Evolutionary conservation across 2,113 vertebrate genomes (phyloP).

Genomic region (Larimichthys polyactis): DNA sequence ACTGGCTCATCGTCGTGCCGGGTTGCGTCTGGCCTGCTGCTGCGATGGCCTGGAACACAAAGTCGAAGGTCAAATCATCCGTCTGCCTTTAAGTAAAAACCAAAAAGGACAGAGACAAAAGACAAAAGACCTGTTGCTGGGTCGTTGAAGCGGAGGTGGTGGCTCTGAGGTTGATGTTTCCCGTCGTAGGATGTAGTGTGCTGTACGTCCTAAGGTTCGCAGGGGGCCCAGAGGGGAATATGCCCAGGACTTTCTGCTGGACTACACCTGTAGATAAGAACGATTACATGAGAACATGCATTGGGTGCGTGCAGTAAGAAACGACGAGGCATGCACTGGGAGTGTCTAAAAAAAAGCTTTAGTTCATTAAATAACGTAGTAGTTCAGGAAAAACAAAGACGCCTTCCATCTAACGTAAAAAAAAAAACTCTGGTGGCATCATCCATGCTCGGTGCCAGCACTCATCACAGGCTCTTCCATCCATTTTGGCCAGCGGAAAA

Average conservation of each 20-base stretch:
- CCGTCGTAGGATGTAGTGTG: conserved; percentile 94
- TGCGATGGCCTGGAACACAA: conserved; percentile 82
- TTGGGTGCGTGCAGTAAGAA: not conserved
- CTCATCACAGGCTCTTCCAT: conserved; percentile 22
- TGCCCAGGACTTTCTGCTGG: conserved; percentile 95
- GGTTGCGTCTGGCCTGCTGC: conserved; percentile 87
- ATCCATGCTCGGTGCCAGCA: conserved; percentile 21
- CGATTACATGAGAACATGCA: not conserved
- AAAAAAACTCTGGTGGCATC: not conserved
- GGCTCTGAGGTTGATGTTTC: conserved; percentile 93
- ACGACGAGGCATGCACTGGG: conserved; percentile 21
- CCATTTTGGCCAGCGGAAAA: conserved; percentile 39
- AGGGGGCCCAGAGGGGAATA: conserved; percentile 94
- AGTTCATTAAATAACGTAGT: not conserved
- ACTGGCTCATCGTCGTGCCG: conserved; percentile 87
- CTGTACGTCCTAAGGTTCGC: conserved; percentile 93
- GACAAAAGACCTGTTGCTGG: conserved; percentile 79
- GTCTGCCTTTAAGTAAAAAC: not conserved
- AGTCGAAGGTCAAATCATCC: not conserved
- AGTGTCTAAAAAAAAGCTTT: not conserved
- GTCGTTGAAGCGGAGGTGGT: conserved; percentile 84
- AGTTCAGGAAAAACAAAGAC: not conserved
- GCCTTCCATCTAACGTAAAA: not conserved
- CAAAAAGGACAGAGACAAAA: not conserved
- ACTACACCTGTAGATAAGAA: conserved; percentile 76